Evolutionary conservation across 2,888 invertebrate species (phyloP).

Genomic region (Andrena minutula): DNA sequence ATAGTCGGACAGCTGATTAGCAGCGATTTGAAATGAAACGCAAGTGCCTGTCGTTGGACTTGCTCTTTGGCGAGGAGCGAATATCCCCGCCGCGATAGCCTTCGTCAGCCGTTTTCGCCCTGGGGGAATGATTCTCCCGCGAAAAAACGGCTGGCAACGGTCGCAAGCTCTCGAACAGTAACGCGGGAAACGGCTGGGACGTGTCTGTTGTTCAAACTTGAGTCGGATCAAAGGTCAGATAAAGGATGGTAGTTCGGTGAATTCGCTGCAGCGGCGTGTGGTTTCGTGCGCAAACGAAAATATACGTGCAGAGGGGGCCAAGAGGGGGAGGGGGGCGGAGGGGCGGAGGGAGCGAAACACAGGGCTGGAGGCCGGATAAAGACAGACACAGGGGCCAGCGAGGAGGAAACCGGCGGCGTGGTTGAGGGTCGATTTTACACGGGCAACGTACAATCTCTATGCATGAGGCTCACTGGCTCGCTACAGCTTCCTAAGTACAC

Average conservation of each 20-base stretch:
- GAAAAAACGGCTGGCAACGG: not conserved
- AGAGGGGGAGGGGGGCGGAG: slow-evolving; percentile 24
- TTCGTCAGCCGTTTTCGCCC: not conserved
- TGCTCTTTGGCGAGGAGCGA: not conserved
- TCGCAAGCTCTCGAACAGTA: not conserved
- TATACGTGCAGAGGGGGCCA: not conserved
- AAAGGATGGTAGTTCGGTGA: slow-evolving; percentile 54
- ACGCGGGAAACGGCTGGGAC: slow-evolving; percentile 23
- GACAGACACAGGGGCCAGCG: slow-evolving; percentile 17
- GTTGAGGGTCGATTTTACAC: slow-evolving; percentile 80
- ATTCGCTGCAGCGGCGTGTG: slow-evolving; percentile 44
- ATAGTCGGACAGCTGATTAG: slow-evolving; percentile 29
- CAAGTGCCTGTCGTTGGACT: slow-evolving; percentile 52
- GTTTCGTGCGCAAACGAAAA: slow-evolving; percentile 45
- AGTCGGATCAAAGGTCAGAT: slow-evolving; percentile 64
- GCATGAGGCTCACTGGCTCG: slow-evolving; percentile 82
- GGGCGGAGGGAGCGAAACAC: not conserved
- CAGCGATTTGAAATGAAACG: slow-evolving; percentile 64
- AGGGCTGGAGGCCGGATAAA: slow-evolving; percentile 3
- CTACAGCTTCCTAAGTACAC: slow-evolving; percentile 84
- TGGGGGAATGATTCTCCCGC: not conserved
- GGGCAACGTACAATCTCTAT: slow-evolving; percentile 83
- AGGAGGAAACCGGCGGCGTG: slow-evolving; percentile 47
- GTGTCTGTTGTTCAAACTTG: slow-evolving; percentile 43
- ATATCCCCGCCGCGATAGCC: not conserved